phyloP scores from a whole-genome alignment of 2,797 vertebrate genomes.

The Tiaroga cobitis region DNA sequence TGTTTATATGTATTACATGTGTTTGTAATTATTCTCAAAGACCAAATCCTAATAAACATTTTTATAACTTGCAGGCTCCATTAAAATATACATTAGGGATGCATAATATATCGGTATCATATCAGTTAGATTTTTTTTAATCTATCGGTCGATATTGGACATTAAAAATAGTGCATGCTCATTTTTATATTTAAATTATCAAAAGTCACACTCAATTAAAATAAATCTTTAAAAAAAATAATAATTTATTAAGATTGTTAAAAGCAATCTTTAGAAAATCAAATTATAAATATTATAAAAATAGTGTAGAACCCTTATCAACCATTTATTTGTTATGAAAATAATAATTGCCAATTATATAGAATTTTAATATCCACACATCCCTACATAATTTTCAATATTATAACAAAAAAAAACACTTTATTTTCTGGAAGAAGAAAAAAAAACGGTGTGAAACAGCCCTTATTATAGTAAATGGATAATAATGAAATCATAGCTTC shows the following conservation, averaged over 20 bases:
- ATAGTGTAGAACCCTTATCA: neutral
- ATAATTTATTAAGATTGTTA: neutral
- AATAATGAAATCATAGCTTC: conserved; percentile 27
- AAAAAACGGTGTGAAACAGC: neutral
- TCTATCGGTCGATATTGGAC: neutral
- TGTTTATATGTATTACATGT: neutral
- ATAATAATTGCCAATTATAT: neutral
- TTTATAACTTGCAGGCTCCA: neutral
- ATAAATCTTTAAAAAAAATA: neutral
- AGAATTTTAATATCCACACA: neutral
- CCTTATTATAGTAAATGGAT: neutral
- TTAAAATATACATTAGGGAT: neutral
- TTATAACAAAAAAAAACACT: neutral
- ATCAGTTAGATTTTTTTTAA: neutral
- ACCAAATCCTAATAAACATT: neutral
- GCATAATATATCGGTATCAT: neutral
- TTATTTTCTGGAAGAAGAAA: neutral
- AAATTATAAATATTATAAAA: neutral
- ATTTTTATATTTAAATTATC: neutral
- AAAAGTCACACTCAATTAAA: neutral
- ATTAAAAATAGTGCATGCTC: neutral
- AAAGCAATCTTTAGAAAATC: neutral
- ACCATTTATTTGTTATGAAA: neutral
- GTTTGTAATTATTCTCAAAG: neutral
- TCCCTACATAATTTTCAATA: neutral